Evolutionary conservation across 2,797 vertebrate genomes (phyloP), one percentile per base, ranked within the genome.

Genomic region (Anguilla megastoma): DNA sequence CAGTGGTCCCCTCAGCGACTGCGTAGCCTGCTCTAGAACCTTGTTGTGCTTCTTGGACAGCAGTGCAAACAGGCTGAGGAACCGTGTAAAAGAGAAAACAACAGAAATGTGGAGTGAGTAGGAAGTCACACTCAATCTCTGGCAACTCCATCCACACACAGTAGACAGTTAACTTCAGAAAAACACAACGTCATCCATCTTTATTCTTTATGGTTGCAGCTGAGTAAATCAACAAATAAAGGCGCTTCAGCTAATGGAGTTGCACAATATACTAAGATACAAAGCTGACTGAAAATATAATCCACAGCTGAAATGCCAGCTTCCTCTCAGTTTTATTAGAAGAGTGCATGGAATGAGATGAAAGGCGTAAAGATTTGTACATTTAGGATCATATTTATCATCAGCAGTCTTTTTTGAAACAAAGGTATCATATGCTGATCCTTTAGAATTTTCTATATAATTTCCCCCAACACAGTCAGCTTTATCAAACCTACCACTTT

Each of bases 31-130:
- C 93, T 99, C 98, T 96, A 99, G 93, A 91, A 99, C 98, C 94
- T 99, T 99, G 97, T 98, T 99, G 97, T 99, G 98, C 92, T 99
- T 99, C 95, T 99, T 99, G 69, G 98, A 99, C 94, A 99, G 94
- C 95, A 99, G 95, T 89, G 98, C 97, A 97, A 99, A 99, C 87
- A 99, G 96, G 95, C 98, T 99, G 95, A 24, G 88, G 71, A 63
- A 87, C 60, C 88, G 84, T 27, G 33, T 69, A 18, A 87, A 66
- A 50, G 69, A 88, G 58, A 74, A 58, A 84, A 85, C 6, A 24
- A 91, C 14, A 89, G 69, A 92, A 56, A 89, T 24, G 8, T 14
- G 45, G 16, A 12, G 50, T 21, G n/a, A 71, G 84, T 5, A 24
- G 14, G 4, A 18, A 79, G 54, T 74, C 83, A 85, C 27, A 76